These are phyloP conservation scores for Cataglyphis hispanica DNA, from an alignment of 1,140 invertebrate genomes.

Conservation along the genomic window DNA sequence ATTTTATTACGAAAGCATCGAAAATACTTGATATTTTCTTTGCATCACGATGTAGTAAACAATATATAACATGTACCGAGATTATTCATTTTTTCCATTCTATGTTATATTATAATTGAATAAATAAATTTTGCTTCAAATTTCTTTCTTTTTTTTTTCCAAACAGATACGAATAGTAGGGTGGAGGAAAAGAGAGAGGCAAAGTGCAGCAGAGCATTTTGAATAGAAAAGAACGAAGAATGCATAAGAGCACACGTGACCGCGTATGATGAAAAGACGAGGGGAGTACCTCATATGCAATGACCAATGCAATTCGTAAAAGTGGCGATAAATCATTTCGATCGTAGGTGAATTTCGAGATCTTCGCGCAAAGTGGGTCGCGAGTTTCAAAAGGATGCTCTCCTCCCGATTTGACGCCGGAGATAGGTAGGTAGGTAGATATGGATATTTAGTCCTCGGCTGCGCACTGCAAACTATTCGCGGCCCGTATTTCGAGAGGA, in stretches of 20 bases:
- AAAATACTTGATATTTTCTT: constrained; percentile 26
- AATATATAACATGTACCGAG: constrained; percentile 6
- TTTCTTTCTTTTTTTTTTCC: not conserved
- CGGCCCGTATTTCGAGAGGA: constrained; percentile 62
- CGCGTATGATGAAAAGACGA: constrained; percentile 16
- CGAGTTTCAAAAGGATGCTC: constrained; percentile 52
- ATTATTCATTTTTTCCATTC: constrained; percentile 9
- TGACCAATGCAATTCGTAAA: constrained; percentile 45
- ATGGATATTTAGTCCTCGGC: constrained; percentile 67
- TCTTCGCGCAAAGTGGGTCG: constrained; percentile 57
- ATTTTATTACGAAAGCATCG: constrained; percentile 32
- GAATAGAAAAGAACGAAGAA: constrained; percentile 32
- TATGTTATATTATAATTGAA: not conserved
- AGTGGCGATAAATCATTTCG: constrained; percentile 36
- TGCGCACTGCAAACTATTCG: constrained; percentile 69
- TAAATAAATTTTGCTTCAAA: not conserved
- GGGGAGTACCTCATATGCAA: not conserved
- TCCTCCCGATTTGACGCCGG: constrained; percentile 65
- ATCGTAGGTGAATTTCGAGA: constrained; percentile 44
- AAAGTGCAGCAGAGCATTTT: not conserved
- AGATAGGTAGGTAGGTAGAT: constrained; percentile 1
- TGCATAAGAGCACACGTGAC: constrained; percentile 4
- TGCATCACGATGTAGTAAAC: constrained; percentile 3
- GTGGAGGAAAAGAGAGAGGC: not conserved
- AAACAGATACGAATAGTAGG: too few relatives aligned